Percentiles rank a stretch among this genome's conserved stretches.
These are phyloP conservation scores for Linurgus olivaceus DNA, from an alignment of 2,797 vertebrate species.

Conservation along the genomic window DNA sequence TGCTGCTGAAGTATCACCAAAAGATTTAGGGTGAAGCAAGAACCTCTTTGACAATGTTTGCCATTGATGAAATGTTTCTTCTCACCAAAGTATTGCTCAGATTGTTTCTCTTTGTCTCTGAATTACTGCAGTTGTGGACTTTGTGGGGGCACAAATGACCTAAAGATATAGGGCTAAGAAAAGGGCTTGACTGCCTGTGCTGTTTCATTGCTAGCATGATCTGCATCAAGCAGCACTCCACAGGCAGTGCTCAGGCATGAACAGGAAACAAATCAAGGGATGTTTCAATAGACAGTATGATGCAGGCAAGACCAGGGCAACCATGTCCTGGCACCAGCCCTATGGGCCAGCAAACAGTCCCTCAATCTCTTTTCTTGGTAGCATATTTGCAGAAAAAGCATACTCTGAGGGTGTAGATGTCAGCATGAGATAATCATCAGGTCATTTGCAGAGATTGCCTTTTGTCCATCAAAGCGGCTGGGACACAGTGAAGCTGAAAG, in stretches of 20 bases:
- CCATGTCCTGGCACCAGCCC: rapidly evolving
- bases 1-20: background rate
- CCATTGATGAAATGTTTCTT: background rate
- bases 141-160: background rate
- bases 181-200: background rate
- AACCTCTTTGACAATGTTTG: background rate
- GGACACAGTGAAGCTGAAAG: background rate
- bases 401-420: background rate
- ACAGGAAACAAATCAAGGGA: background rate
- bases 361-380: background rate
- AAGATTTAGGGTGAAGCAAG: background rate
- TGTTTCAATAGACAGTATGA: background rate
- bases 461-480: background rate
- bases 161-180: background rate
- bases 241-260: background rate
- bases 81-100: background rate
- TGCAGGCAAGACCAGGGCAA: background rate
- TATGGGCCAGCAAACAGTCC: background rate
- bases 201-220: background rate
- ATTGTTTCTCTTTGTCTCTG: background rate
- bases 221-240: background rate
- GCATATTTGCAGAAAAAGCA: background rate
- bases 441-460: background rate
- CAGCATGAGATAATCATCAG: background rate
- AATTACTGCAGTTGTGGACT: background rate